phyloP scores from a whole-genome alignment of 2,888 invertebrate genomes.

The Neelides folsomi region DNA sequence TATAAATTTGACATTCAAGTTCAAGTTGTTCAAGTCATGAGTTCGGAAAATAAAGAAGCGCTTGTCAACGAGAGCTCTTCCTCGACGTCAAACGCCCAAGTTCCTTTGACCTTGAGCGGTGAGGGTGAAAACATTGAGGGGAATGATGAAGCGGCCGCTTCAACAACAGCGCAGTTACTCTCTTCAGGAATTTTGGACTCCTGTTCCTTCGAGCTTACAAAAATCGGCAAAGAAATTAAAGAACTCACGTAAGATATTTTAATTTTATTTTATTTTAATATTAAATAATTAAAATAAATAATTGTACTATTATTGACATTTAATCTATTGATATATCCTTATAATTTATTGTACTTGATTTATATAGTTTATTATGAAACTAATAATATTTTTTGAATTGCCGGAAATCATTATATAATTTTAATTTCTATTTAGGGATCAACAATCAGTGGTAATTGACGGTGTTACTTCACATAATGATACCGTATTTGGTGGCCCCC shows the following conservation, averaged over 20 bases:
- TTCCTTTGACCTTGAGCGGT: too few species aligned
- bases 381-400: too few species aligned
- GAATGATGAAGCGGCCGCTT: background rate
- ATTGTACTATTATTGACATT: background rate
- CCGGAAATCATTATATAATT: too few species aligned
- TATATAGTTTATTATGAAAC: too few species aligned
- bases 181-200: constrained; percentile 8
- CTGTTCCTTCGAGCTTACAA: constrained; percentile 8
- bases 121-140: background rate
- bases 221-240: constrained; percentile 9
- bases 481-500: constrained; percentile 3
- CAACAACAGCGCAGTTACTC: background rate
- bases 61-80: too few species aligned
- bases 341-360: too few species aligned
- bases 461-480: constrained; percentile 10
- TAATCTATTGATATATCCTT: too few species aligned
- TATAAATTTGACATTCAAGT: too few species aligned
- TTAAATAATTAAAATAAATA: background rate
- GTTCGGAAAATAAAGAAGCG: too few species aligned
- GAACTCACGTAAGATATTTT: constrained; percentile 10
- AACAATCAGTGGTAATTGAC: constrained; percentile 10
- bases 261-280: background rate
- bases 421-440: too few species aligned
- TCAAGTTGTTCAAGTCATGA: too few species aligned
- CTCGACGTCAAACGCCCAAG: too few species aligned